Evolutionary conservation across 2,113 vertebrate genomes (phyloP).

Genomic region (Ceratotherium simum): DNA sequence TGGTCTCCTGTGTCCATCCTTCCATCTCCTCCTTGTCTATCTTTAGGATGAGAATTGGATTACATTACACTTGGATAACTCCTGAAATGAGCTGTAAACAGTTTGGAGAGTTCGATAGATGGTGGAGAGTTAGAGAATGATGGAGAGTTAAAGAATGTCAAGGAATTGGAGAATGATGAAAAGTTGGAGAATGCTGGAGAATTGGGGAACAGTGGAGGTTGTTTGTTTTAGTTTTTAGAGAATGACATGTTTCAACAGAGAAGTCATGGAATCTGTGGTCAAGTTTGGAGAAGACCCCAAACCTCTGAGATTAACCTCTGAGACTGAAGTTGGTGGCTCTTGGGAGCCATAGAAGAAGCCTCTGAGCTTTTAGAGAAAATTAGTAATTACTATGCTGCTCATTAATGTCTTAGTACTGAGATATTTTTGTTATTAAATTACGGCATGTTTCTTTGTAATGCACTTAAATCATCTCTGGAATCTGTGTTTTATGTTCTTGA

Average conservation of each 20-base stretch:
- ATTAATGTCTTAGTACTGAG: not conserved
- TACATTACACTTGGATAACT: not conserved
- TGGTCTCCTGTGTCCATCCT: not conserved
- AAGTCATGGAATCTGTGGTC: not conserved
- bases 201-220: not conserved
- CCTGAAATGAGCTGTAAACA: not conserved
- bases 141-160: not conserved
- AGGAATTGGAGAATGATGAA: not conserved
- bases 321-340: not conserved
- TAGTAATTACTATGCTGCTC: not conserved
- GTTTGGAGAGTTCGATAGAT: not conserved
- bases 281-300: not conserved
- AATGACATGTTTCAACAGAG: not conserved
- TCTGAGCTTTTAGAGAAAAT: not conserved
- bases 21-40: not conserved
- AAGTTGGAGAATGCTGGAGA: not conserved
- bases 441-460: not conserved
- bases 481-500: not conserved
- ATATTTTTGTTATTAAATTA: not conserved
- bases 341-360: not conserved
- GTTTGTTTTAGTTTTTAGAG: not conserved
- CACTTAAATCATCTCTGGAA: not conserved
- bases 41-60: not conserved
- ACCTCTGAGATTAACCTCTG: not conserved
- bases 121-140: not conserved